Percentiles rank a stretch among this genome's conserved stretches.
These are phyloP conservation scores for Glaucomys volans DNA, from an alignment of 2,113 vertebrate genomes.

Conservation along the genomic window DNA sequence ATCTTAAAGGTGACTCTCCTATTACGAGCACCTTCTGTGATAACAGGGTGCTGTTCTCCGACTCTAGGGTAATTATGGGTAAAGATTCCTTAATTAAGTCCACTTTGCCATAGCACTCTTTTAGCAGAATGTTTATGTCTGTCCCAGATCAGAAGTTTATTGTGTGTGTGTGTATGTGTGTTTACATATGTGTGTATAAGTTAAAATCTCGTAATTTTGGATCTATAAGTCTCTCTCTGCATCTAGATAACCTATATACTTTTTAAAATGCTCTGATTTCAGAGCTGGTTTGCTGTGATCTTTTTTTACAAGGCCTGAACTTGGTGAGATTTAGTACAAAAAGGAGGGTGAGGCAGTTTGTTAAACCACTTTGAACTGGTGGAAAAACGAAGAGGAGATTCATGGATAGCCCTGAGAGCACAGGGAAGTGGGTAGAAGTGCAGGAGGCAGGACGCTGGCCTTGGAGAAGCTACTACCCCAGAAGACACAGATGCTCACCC, in stretches of 20 bases:
- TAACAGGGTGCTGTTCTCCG: not conserved
- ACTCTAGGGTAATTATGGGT: not conserved
- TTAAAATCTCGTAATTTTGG: not conserved
- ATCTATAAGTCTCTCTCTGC: not conserved
- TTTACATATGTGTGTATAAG: too few relatives aligned
- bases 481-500: not conserved
- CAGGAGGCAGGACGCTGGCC: not conserved
- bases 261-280: not conserved
- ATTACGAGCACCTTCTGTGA: not conserved
- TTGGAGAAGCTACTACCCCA: not conserved
- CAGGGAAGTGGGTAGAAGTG: too few relatives aligned
- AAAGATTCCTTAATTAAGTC: not conserved
- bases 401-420: not conserved
- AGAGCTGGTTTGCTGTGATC: not conserved
- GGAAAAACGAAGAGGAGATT: not conserved
- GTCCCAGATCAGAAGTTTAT: not conserved
- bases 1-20: not conserved
- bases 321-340: not conserved
- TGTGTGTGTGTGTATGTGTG: not conserved
- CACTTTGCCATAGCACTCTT: not conserved
- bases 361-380: not conserved
- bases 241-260: not conserved
- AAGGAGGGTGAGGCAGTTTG: not conserved
- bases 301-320: not conserved
- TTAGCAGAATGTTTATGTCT: constrained; percentile 2